A percentile compares a stretch with the other conserved stretches of the same genome.
phyloP scores from a whole-genome alignment of 2,888 invertebrate species.

The Corythucha ciliata region DNA sequence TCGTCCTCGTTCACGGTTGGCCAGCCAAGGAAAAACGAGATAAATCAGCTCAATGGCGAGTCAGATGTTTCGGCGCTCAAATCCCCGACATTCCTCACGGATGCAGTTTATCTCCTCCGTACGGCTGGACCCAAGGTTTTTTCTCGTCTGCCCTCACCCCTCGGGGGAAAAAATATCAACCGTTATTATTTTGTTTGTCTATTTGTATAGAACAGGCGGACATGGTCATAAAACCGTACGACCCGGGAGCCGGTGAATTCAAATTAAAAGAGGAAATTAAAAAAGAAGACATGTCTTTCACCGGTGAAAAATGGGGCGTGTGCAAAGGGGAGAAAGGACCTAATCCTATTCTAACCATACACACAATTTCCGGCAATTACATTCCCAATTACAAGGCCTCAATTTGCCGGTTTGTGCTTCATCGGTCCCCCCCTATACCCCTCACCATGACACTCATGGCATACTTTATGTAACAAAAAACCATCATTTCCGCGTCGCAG shows the following conservation, averaged over 20 bases:
- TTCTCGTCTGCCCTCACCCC: too few relatives aligned
- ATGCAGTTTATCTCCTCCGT: slow-evolving; percentile 17
- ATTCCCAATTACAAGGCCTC: slow-evolving; percentile 4
- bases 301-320: slow-evolving; percentile 17
- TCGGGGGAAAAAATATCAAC: too few relatives aligned
- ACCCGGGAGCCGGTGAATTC: slow-evolving; percentile 9
- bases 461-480: too few relatives aligned
- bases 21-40: slow-evolving; percentile 11
- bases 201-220: too few relatives aligned
- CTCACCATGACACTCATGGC: too few relatives aligned
- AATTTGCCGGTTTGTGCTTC: too few relatives aligned
- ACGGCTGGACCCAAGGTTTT: slow-evolving; percentile 18
- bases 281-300: slow-evolving; percentile 13
- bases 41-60: slow-evolving; percentile 19
- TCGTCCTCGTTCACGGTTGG: slow-evolving; percentile 13
- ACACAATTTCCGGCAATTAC: slow-evolving; percentile 10
- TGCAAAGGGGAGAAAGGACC: slow-evolving; percentile 18
- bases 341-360: slow-evolving; percentile 10
- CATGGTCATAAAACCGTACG: slow-evolving; percentile 1
- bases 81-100: slow-evolving; percentile 17
- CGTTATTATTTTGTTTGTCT: too few relatives aligned
- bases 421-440: too few relatives aligned
- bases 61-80: slow-evolving; percentile 11
- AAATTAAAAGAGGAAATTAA: slow-evolving; percentile 18
- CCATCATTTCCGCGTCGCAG: too few relatives aligned